Conservation (phyloP, 2,797 vertebrate species). For the Mycteria americana region DNA sequence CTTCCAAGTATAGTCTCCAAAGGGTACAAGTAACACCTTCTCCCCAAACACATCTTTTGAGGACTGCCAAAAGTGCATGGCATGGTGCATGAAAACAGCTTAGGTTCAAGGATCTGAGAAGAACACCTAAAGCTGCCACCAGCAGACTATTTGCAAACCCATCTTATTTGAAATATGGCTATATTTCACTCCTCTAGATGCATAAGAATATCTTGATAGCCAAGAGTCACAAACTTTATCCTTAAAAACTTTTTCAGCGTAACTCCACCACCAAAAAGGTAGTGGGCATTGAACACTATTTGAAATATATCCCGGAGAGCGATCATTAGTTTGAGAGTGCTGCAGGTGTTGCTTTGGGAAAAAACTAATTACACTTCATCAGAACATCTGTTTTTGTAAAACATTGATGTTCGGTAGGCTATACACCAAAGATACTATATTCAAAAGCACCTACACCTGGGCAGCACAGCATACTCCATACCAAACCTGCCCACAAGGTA, state of each 20-base stretch:
- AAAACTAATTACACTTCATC: neutral
- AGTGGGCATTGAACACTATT: neutral
- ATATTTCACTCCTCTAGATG: neutral
- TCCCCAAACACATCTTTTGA: neutral
- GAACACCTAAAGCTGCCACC: neutral
- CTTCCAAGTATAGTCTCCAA: neutral
- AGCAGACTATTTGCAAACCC: neutral
- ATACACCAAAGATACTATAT: neutral
- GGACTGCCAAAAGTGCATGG: neutral
- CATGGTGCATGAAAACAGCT: neutral
- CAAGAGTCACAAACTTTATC: neutral
- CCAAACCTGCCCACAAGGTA: neutral
- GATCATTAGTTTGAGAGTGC: neutral
- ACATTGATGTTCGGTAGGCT: neutral
- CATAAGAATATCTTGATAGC: neutral
- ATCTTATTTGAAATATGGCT: neutral
- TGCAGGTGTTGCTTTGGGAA: neutral
- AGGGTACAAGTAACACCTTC: neutral
- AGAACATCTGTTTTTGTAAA: neutral
- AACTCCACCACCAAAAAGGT: neutral
- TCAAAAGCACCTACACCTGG: neutral
- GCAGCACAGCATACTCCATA: neutral
- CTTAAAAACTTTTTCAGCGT: neutral
- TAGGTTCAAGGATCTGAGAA: neutral
- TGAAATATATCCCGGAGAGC: neutral